Evolutionary conservation across 2,797 vertebrate species (phyloP).

Genomic region (Hyperoplus immaculatus): DNA sequence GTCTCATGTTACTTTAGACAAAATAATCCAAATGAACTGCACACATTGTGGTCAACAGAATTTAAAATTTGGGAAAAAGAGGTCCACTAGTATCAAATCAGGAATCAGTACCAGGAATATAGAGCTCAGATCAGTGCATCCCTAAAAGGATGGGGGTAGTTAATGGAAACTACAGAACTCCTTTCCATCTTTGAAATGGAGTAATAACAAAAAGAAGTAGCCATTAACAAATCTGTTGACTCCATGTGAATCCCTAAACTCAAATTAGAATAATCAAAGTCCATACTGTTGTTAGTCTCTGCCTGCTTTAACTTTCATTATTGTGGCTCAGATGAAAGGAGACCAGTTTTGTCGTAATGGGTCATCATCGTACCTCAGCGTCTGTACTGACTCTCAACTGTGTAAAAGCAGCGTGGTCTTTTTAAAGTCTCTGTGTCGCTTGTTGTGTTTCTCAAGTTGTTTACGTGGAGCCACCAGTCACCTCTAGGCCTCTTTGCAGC

Average conservation of each 20-base stretch:
- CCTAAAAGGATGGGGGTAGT: neutral
- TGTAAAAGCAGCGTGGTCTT: constrained; percentile 58
- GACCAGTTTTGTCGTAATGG: constrained; percentile 38
- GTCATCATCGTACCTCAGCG: constrained; percentile 53
- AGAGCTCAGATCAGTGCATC: neutral
- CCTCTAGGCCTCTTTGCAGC: constrained; percentile 36
- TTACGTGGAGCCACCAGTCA: constrained; percentile 59
- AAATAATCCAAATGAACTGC: neutral
- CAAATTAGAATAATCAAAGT: constrained; percentile 48
- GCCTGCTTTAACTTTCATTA: constrained; percentile 63
- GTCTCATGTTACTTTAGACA: neutral
- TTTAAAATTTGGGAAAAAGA: neutral
- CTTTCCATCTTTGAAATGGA: constrained; percentile 16
- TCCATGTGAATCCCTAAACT: constrained; percentile 31
- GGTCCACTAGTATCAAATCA: neutral
- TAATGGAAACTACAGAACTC: constrained; percentile 13
- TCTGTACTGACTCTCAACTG: constrained; percentile 60
- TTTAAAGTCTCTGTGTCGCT: constrained; percentile 35
- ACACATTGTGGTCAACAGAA: neutral
- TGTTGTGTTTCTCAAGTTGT: constrained; percentile 60
- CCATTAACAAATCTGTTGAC: constrained; percentile 22
- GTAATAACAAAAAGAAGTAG: constrained; percentile 1
- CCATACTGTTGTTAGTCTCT: constrained; percentile 39
- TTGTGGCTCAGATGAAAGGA: constrained; percentile 66
- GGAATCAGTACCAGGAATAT: neutral